Evolutionary conservation across 1,140 invertebrate genomes (phyloP), one percentile per base, ranked within the genome.

Genomic region (Parapsyche elsis): DNA sequence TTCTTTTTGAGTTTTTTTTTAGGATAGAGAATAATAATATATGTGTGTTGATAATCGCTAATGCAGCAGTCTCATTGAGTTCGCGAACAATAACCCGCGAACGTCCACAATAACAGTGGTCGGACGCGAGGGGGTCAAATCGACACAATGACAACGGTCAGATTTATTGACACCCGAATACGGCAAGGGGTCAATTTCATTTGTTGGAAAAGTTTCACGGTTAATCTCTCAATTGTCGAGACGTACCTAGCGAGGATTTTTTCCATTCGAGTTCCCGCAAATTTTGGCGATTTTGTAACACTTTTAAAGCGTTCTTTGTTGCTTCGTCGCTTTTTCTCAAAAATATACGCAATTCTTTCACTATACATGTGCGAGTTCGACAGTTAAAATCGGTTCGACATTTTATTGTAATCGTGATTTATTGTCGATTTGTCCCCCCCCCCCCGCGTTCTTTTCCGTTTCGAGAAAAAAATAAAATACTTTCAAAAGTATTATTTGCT

Each of bases 151-250:
- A 19, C 1, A 76, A 79, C 70, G 81, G 81, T 82, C 81, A 82
- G 75, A 82, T 82, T 82, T 82, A 82, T 82, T 82, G 81, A 82
- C 81, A 82, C 78, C 64, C 80, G 73, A 77, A 73, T 49, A 76
- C 67, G 45, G 80, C 80, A 79, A 80, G 67, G 81, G 81, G 81
- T 81, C 81, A 82, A 30, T 71, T 82, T 82, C 77, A 78, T 77
- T 82, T 82, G 78, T 78, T 61, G 53, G 26, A 80, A 78, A 78
- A 79, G 81, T 79, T 78, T 76, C 81, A 82, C 74, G 81, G 78
- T 82, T 82, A 82, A 82, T 82, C 81, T 82, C 75, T 77, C 78
- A 71, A 82, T 82, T 82, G 81, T 82, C 73, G 64, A 67, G 38
- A 77, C 26, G 30, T 38, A 38, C 30, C 30, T 7, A 38, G 2